These are phyloP conservation scores for Phrynosoma blainvillii DNA, from an alignment of 2,113 vertebrate genomes.

Conservation along the genomic window DNA sequence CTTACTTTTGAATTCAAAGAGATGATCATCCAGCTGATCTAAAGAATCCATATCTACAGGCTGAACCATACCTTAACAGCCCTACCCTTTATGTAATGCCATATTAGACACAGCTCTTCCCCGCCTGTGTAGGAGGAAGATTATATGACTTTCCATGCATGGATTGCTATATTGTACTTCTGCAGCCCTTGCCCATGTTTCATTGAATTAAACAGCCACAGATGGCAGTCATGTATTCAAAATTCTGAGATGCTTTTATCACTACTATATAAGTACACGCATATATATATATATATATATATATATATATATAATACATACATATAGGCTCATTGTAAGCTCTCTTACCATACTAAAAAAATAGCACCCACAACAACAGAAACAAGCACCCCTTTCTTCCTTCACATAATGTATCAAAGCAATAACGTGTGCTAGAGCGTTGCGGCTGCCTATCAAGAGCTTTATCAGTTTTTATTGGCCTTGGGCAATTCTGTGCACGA, in stretches of 20 bases:
- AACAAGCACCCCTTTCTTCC: conserved; percentile 33
- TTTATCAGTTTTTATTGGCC: conserved; percentile 63
- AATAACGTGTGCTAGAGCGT: conserved; percentile 43
- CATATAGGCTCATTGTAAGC: conserved; percentile 55
- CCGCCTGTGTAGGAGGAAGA: conserved; percentile 64
- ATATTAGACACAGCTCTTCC: conserved; percentile 53
- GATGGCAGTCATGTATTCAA: conserved; percentile 57
- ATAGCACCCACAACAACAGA: conserved; percentile 45
- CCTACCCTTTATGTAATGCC: conserved; percentile 30
- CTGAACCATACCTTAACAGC: too few species aligned
- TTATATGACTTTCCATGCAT: conserved; percentile 67
- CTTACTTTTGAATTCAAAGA: background rate
- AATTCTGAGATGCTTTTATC: conserved; percentile 52
- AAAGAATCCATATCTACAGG: background rate
- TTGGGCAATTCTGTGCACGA: conserved; percentile 61
- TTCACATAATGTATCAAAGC: conserved; percentile 51
- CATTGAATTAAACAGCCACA: conserved; percentile 63
- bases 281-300: too few species aligned
- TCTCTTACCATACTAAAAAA: conserved; percentile 52
- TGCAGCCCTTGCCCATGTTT: conserved; percentile 59
- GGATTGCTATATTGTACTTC: conserved; percentile 69
- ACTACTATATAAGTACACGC: background rate
- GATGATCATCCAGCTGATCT: background rate
- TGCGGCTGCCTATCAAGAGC: conserved; percentile 56
- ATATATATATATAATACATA: conserved; percentile 58